phyloP scores from a whole-genome alignment of 2,797 vertebrate genomes.

The Tenualosa ilisha region DNA sequence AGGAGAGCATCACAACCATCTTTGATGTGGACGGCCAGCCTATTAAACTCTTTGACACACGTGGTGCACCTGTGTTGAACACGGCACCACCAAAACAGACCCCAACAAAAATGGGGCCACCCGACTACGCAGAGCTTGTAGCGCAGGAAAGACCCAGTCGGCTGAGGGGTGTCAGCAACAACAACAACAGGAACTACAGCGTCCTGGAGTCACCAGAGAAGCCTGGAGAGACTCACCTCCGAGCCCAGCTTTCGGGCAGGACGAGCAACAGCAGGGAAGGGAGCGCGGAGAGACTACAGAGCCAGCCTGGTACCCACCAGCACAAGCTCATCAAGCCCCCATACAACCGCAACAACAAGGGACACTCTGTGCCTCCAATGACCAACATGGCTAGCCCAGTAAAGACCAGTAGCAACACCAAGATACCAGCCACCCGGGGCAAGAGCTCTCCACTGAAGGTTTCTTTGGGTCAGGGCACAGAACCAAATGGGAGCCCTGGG shows the following conservation, averaged over 20 bases:
- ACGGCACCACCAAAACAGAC: constrained; percentile 69
- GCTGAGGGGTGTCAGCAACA: constrained; percentile 60
- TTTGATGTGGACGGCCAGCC: constrained; percentile 84
- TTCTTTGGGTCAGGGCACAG: constrained; percentile 58
- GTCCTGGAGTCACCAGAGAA: constrained; percentile 74
- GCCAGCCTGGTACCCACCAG: constrained; percentile 62
- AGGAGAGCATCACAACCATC: constrained; percentile 80
- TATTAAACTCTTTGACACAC: constrained; percentile 80
- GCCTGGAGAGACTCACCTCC: constrained; percentile 66
- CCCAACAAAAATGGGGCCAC: constrained; percentile 59
- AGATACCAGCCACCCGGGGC: constrained; percentile 76
- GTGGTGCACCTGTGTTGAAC: constrained; percentile 62
- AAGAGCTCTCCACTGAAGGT: constrained; percentile 79
- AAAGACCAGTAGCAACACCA: constrained; percentile 71
- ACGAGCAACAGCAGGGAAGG: constrained; percentile 58
- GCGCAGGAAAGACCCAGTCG: constrained; percentile 75
- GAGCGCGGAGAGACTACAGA: constrained; percentile 61
- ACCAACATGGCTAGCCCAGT: constrained; percentile 58
- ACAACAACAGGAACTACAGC: constrained; percentile 62
- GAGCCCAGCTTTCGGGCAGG: constrained; percentile 28
- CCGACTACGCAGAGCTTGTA: constrained; percentile 68
- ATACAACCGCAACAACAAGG: constrained; percentile 63
- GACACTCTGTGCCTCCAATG: constrained; percentile 63
- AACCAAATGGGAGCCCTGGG: constrained; percentile 58
- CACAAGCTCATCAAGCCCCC: constrained; percentile 75